Percentiles rank a stretch among this genome's conserved stretches.
Conservation (phyloP, 1,140 invertebrate genomes). For the Batillaria attramentaria region DNA sequence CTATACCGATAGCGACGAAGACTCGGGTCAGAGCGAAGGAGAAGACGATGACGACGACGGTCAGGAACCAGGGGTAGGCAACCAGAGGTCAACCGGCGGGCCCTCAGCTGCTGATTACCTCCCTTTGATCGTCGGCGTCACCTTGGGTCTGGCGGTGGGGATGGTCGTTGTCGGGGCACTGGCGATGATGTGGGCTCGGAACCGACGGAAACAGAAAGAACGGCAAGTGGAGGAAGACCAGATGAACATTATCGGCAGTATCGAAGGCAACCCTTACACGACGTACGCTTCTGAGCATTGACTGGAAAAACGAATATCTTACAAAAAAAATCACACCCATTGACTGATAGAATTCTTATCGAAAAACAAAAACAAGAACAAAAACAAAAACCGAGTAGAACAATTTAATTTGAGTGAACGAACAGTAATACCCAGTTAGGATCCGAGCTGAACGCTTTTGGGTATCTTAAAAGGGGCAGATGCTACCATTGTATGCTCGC, state of each 20-base stretch:
- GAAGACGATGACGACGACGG: neutral
- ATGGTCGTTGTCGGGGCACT: conserved; percentile 38
- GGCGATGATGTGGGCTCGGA: conserved; percentile 35
- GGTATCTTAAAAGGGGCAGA: no score
- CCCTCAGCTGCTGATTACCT: neutral
- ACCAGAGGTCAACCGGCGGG: neutral
- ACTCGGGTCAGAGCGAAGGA: neutral
- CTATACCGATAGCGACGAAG: neutral
- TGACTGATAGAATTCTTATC: no score
- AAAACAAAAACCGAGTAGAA: no score
- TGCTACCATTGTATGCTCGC: no score
- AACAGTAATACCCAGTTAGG: no score
- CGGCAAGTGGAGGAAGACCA: conserved; percentile 39
- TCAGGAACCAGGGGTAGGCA: neutral
- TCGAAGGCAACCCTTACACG: conserved; percentile 26
- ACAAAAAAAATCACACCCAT: no score
- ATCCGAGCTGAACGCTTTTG: no score
- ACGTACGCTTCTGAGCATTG: conserved; percentile 3
- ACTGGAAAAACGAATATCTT: no score
- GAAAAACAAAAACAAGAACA: no score
- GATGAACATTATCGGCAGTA: conserved; percentile 39
- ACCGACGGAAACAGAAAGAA: conserved; percentile 34
- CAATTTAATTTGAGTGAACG: no score
- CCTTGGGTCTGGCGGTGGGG: conserved; percentile 47
- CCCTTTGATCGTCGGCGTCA: conserved; percentile 52